Conservation (phyloP, 2,797 vertebrate genomes). For the Hoplostethus atlanticus region DNA sequence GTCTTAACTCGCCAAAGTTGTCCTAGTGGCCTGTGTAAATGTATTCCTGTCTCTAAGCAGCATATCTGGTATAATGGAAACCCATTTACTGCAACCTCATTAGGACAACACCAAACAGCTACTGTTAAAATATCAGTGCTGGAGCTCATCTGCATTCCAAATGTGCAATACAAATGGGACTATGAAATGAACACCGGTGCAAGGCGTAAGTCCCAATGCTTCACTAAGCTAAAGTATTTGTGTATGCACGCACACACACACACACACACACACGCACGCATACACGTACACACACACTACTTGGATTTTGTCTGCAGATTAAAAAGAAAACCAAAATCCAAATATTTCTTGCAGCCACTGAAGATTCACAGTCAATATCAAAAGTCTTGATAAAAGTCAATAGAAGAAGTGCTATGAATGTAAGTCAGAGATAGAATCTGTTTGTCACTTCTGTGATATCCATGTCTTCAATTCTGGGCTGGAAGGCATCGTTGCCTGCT, state of each 20-base stretch:
- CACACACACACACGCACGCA: constrained; percentile 8
- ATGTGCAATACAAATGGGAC: constrained; percentile 68
- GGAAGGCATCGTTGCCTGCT: constrained; percentile 23
- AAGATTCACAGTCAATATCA: constrained; percentile 55
- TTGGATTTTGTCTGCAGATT: constrained; percentile 49
- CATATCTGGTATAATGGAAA: constrained; percentile 53
- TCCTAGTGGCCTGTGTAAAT: constrained; percentile 59
- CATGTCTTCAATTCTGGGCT: constrained; percentile 18
- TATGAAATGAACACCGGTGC: constrained; percentile 67
- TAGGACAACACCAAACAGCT: constrained; percentile 73
- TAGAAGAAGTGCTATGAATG: constrained; percentile 28
- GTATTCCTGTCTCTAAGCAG: constrained; percentile 46
- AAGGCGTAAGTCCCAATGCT: constrained; percentile 70
- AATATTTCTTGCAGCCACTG: constrained; percentile 40
- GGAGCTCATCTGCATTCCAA: constrained; percentile 76
- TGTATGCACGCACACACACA: constrained; percentile 16
- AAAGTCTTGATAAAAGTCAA: constrained; percentile 42
- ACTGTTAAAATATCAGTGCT: constrained; percentile 60
- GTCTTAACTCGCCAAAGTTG: constrained; percentile 62
- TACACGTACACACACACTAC: constrained; percentile 11
- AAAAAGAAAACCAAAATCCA: constrained; percentile 58
- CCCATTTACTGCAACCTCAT: constrained; percentile 70
- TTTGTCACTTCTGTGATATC: constrained; percentile 14
- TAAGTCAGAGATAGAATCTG: constrained; percentile 7
- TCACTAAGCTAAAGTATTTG: constrained; percentile 71